These are phyloP conservation scores for Panurus biarmicus DNA, from an alignment of 2,113 vertebrate species.

Conservation along the genomic window DNA sequence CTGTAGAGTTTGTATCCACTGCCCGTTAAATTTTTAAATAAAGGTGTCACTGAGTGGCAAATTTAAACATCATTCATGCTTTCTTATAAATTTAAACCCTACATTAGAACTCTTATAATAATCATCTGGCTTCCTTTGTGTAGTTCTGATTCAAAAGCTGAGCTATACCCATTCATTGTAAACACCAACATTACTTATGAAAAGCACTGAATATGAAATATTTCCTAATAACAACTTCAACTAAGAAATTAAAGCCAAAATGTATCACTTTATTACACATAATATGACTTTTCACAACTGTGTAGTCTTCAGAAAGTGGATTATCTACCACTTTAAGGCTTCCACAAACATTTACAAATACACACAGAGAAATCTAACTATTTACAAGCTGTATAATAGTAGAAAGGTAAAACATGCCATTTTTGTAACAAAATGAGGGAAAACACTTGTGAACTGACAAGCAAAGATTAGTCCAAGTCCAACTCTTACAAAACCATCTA, in stretches of 20 bases:
- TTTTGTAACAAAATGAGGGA: background rate
- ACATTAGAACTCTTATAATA: background rate
- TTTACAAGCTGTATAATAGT: background rate
- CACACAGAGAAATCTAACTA: background rate
- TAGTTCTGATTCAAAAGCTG: background rate
- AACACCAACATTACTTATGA: background rate
- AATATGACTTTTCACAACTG: background rate
- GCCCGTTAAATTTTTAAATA: background rate
- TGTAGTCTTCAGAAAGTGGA: background rate
- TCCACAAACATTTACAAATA: background rate
- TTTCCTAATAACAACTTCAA: background rate
- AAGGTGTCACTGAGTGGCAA: background rate
- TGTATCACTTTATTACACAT: background rate
- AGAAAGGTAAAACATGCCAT: background rate
- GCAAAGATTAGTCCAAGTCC: background rate
- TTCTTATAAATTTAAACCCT: background rate
- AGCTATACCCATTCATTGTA: background rate
- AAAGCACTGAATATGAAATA: background rate
- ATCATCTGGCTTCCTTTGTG: background rate
- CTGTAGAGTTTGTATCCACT: background rate
- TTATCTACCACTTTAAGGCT: background rate
- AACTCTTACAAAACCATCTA: background rate
- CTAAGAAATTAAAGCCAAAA: background rate
- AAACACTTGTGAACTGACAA: background rate
- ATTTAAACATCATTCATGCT: background rate